Evolutionary conservation across 2,888 invertebrate genomes (phyloP).

Genomic region (Cheilosia vernalis): DNA sequence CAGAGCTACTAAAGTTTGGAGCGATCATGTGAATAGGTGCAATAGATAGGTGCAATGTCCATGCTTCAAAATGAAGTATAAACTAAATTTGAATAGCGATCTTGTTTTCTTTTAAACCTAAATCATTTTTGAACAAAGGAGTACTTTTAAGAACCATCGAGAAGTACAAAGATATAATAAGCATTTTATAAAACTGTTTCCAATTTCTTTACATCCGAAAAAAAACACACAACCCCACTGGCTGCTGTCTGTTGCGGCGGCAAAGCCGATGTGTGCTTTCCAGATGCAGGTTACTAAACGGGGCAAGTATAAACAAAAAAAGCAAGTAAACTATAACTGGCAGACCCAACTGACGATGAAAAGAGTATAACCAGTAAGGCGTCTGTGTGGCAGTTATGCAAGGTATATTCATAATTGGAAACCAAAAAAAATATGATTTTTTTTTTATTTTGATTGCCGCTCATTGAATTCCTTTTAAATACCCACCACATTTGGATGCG

Average conservation of each 20-base stretch:
- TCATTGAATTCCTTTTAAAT: constrained; percentile 14
- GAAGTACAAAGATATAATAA: too few relatives aligned
- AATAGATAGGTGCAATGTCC: too few relatives aligned
- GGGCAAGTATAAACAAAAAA: constrained; percentile 27
- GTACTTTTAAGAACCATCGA: too few relatives aligned
- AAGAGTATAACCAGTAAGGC: constrained; percentile 2
- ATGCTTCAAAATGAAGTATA: too few relatives aligned
- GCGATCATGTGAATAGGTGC: too few relatives aligned
- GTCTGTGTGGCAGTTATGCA: constrained; percentile 33
- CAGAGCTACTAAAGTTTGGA: too few relatives aligned
- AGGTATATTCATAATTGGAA: constrained; percentile 28
- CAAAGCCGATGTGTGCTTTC: constrained; percentile 5
- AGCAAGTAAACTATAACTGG: constrained; percentile 6
- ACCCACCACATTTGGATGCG: constrained; percentile 11
- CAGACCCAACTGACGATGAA: constrained; percentile 13
- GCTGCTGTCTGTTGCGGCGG: not conserved
- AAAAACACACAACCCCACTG: constrained; percentile 8
- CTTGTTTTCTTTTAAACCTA: too few relatives aligned
- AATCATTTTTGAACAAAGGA: too few relatives aligned
- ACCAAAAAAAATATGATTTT: not conserved
- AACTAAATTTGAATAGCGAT: too few relatives aligned
- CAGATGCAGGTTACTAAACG: constrained; percentile 31
- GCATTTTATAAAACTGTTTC: not conserved
- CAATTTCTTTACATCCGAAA: too few relatives aligned
- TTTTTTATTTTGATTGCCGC: constrained; percentile 12